phyloP scores from a whole-genome alignment of 2,888 invertebrate species.

The Ennomos erosarius region DNA sequence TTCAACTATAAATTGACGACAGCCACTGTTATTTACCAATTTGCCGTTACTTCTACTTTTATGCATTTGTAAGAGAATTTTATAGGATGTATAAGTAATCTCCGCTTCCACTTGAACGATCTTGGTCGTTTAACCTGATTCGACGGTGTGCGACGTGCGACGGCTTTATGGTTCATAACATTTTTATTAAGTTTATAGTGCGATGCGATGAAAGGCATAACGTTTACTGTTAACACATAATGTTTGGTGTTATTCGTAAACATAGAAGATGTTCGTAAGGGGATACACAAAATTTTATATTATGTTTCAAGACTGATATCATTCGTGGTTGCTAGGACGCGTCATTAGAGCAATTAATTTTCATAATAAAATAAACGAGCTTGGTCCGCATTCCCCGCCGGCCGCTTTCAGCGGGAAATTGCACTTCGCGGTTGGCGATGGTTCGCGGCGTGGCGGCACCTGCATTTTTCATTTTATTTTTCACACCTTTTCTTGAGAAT shows the following conservation, averaged over 20 bases:
- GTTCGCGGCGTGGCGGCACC: neutral
- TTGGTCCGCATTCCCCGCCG: conserved; percentile 8
- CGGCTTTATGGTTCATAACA: conserved; percentile 60
- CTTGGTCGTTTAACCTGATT: conserved; percentile 52
- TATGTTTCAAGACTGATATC: neutral
- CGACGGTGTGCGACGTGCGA: conserved; percentile 51
- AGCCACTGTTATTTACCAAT: neutral
- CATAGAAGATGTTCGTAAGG: too few species aligned
- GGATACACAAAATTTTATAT: too few species aligned
- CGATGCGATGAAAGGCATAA: conserved; percentile 10
- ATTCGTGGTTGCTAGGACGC: conserved; percentile 1
- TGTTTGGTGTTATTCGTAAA: neutral
- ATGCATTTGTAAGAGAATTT: conserved; percentile 37
- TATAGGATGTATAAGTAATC: conserved; percentile 39
- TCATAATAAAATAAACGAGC: conserved; percentile 10
- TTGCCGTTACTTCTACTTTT: conserved; percentile 4
- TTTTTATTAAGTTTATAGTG: conserved; percentile 53
- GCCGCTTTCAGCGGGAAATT: conserved; percentile 23
- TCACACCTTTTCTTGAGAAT: too few species aligned
- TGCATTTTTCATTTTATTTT: too few species aligned
- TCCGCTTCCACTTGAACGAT: conserved; percentile 37
- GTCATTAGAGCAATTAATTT: conserved; percentile 19
- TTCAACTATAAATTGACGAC: too few species aligned
- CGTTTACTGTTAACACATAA: conserved; percentile 11
- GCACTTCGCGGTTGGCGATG: conserved; percentile 13